These are phyloP conservation scores for Oreochromis aureus DNA, from an alignment of 2,113 vertebrate genomes.

Conservation along the genomic window DNA sequence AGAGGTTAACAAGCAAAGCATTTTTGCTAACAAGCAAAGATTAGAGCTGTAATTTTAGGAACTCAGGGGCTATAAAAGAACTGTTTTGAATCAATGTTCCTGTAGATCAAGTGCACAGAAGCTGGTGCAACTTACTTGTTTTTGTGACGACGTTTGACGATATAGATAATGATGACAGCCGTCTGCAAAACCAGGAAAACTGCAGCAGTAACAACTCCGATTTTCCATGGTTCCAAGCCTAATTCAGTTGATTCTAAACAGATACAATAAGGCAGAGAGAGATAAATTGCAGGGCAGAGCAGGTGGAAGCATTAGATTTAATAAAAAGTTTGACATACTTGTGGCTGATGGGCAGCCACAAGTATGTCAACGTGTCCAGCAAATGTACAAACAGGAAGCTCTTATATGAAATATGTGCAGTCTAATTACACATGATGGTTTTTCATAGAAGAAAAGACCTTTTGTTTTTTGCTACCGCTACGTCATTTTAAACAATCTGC, in stretches of 20 bases:
- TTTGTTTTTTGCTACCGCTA: not conserved
- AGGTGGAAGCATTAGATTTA: not conserved
- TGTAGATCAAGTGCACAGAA: not conserved
- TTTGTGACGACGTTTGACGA: constrained; percentile 61
- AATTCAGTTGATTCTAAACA: constrained; percentile 35
- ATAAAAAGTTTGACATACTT: not conserved
- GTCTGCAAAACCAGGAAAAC: constrained; percentile 67
- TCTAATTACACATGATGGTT: not conserved
- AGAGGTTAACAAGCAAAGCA: not conserved
- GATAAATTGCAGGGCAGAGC: not conserved
- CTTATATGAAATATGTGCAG: not conserved
- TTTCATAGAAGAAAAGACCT: not conserved
- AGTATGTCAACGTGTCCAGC: not conserved
- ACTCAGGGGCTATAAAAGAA: not conserved
- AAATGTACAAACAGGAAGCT: not conserved
- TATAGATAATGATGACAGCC: constrained; percentile 58
- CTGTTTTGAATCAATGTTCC: not conserved
- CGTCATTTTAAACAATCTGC: not conserved
- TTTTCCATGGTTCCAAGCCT: constrained; percentile 68
- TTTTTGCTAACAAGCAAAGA: not conserved
- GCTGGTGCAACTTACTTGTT: constrained; percentile 41
- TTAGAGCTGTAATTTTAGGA: not conserved
- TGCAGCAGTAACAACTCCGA: constrained; percentile 63
- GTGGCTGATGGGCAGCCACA: not conserved
- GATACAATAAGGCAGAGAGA: not conserved